Evolutionary conservation across 1,140 invertebrate genomes (phyloP).

Genomic region (Macrosteles quadrilineatus): DNA sequence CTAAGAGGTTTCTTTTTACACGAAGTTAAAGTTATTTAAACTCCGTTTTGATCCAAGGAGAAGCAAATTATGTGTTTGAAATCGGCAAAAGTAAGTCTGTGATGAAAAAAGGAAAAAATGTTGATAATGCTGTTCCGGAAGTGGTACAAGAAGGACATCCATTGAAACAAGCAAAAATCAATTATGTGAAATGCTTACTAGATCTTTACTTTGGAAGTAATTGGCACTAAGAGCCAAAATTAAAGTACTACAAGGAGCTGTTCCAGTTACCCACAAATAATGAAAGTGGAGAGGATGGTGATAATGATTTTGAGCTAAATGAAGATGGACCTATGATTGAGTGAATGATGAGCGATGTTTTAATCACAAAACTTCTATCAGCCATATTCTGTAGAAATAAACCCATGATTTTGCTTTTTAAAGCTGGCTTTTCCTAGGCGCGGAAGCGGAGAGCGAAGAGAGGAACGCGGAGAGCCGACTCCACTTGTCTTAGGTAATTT

Average conservation of each 20-base stretch:
- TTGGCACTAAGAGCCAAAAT: not conserved
- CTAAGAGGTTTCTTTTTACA: not conserved
- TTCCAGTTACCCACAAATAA: not conserved
- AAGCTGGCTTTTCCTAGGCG: no score
- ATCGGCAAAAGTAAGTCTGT: not conserved
- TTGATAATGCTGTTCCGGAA: not conserved
- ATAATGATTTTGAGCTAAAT: not conserved
- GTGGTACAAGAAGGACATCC: not conserved
- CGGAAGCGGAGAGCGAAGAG: no score
- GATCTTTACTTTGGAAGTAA: not conserved
- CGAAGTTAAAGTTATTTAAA: not conserved
- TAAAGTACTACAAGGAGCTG: not conserved
- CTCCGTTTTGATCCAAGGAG: not conserved
- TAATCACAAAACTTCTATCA: no score
- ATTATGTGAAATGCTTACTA: not conserved
- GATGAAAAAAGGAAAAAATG: not conserved
- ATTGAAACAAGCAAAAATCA: not conserved
- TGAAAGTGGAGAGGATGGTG: not conserved
- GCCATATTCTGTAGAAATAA: no score
- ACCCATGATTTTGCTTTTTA: no score
- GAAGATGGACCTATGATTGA: not conserved
- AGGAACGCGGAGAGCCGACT: no score
- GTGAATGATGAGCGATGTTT: no score
- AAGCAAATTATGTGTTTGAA: not conserved
- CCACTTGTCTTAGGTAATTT: no score